These are phyloP conservation scores for Camarhynchus parvulus DNA, from an alignment of 2,113 vertebrate genomes.

Conservation along the genomic window DNA sequence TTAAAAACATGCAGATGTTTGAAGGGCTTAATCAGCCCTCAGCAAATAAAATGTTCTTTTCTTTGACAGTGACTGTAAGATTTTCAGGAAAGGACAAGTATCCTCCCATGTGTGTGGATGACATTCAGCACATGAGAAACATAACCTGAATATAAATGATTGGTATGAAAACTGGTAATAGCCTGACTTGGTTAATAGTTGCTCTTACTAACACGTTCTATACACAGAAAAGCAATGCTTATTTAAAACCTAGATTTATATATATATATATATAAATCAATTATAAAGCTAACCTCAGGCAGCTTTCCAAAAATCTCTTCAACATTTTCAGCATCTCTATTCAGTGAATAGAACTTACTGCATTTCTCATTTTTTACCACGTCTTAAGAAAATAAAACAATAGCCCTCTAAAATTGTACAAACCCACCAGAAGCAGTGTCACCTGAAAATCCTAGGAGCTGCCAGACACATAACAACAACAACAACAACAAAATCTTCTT, in stretches of 20 bases:
- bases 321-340: background rate
- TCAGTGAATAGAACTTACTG: background rate
- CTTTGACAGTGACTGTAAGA: background rate
- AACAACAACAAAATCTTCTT: background rate
- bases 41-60: background rate
- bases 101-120: background rate
- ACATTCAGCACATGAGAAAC: background rate
- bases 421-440: background rate
- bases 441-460: background rate
- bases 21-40: background rate
- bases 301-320: slow-evolving; percentile 9
- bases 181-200: background rate
- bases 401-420: background rate
- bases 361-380: background rate
- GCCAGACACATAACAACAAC: background rate
- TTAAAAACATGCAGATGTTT: background rate
- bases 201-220: background rate
- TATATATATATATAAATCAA: background rate
- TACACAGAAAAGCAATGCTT: background rate
- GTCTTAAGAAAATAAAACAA: background rate
- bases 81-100: background rate
- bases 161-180: background rate
- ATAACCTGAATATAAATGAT: background rate
- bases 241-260: background rate
- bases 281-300: background rate